Percentiles rank a stretch among this genome's conserved stretches.
Evolutionary conservation across 2,888 invertebrate species (phyloP).

Genomic region (Lepas anatifera): DNA sequence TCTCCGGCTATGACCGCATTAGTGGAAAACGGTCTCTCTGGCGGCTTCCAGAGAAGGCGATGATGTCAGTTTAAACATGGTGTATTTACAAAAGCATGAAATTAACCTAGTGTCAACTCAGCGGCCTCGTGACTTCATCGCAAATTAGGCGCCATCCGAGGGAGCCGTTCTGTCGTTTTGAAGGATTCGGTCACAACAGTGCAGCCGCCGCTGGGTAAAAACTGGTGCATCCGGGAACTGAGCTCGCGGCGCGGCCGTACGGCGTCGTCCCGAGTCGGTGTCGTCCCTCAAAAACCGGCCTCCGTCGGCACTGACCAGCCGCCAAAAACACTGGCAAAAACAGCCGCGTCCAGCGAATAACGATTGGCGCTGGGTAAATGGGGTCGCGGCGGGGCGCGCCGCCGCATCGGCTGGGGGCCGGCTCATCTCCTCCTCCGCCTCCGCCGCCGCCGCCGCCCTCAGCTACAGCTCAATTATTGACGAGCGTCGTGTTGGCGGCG

Average conservation of each 20-base stretch:
- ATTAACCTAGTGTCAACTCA: no score
- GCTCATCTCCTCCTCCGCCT: no score
- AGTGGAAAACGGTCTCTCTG: no score
- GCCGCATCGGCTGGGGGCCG: not conserved
- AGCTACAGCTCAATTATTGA: not conserved
- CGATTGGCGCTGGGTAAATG: not conserved
- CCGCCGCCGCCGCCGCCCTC: not conserved
- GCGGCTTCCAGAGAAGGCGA: no score
- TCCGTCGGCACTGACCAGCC: not conserved
- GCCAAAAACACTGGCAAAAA: not conserved
- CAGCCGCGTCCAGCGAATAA: not conserved
- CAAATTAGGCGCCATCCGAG: no score
- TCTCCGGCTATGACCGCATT: no score
- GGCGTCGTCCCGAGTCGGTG: not conserved
- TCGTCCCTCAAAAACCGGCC: not conserved
- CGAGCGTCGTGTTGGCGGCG: not conserved
- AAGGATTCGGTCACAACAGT: conserved; percentile 7
- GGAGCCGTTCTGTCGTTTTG: conserved; percentile 5
- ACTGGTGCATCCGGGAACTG: no score
- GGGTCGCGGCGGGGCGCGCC: not conserved
- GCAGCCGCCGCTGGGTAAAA: not conserved
- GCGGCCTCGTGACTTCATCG: no score
- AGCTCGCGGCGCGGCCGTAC: no score
- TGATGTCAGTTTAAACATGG: no score
- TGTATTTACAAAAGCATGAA: no score